Base-by-base conservation (phyloP, 2,888 invertebrate species). In the Spodoptera picta region DNA sequence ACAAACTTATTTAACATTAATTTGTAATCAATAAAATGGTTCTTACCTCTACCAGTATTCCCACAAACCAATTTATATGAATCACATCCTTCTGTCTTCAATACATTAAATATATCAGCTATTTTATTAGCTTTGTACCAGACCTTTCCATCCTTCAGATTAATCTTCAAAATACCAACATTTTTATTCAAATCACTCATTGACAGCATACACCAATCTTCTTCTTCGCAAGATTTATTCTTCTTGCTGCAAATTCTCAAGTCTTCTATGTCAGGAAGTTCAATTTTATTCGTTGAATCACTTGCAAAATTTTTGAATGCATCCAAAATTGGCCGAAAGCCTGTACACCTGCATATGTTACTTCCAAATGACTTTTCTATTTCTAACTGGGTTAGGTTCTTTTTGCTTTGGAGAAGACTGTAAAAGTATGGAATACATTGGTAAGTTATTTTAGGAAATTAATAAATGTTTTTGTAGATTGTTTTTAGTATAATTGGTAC, bases 281-380 rank as follows among this genome's bases (percentile, higher is more conserved):
- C 87, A 19, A 91, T 88, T 0, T 93, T 86, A n/a, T 82, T 75
- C 0, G 95, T 92, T 6, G 95, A 95, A 80, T 97, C 97, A 27
- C 83, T 90, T 0, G 97, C 96, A 68, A 97, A 96, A n/a, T 96
- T 96, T 82, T 97, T 97, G 87, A 97, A 97, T 0, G 97, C 96
- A 77, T 97, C 97, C 49, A 97, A 85, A 59, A 98, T 97, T 1
- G 97, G 96, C 9, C 97, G 93, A 78, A 97, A 97, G 0, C 97
- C 97, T 0, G 97, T 97, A 82, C 97, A 97, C 48, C 97, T 95
- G 73, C 97, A 97, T n/a, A 97, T 95, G 74, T 97, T 97, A 64
- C 97, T 96, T 12, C 96, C 97, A 71, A 97, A 96, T 0, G 96
- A 95, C 75, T 97, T 95, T 83, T 97, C 97, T 49, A 97, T 95